phyloP scores from a whole-genome alignment of 2,888 invertebrate species.

The Idaea dimidiata region DNA sequence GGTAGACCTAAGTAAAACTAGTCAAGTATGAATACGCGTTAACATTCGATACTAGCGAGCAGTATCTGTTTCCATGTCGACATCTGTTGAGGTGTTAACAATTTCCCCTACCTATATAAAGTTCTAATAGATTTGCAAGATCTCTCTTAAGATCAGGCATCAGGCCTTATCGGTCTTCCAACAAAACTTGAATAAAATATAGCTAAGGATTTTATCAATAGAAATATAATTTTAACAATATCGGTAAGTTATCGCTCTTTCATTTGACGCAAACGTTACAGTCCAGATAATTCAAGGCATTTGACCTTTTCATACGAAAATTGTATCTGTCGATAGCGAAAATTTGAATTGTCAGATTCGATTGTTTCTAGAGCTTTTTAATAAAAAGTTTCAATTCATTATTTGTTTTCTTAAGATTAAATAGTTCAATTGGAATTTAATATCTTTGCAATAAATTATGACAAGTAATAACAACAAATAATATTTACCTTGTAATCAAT shows the following conservation, averaged over 20 bases:
- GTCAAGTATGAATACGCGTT: conserved; percentile 42
- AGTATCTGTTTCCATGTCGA: conserved; percentile 47
- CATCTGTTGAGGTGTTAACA: conserved; percentile 17
- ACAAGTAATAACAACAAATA: conserved; percentile 43
- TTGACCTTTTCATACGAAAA: conserved; percentile 24
- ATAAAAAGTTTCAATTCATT: background rate
- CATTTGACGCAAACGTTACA: conserved; percentile 51
- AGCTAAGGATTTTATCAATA: conserved; percentile 33
- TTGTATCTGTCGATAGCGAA: background rate
- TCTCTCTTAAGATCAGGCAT: conserved; percentile 1
- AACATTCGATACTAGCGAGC: conserved; percentile 49
- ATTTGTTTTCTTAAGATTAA: conserved; percentile 5
- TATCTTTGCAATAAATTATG: conserved; percentile 18
- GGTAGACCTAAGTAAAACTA: conserved; percentile 43
- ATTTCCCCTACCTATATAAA: conserved; percentile 6
- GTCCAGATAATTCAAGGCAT: conserved; percentile 41
- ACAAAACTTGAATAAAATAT: conserved; percentile 35
- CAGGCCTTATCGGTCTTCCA: conserved; percentile 14
- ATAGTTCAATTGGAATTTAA: conserved; percentile 7
- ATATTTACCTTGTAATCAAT: conserved; percentile 71
- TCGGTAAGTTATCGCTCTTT: conserved; percentile 34
- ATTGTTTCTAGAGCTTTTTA: background rate
- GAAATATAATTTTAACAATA: conserved; percentile 34
- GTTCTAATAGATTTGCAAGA: conserved; percentile 10
- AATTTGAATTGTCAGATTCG: background rate